These are phyloP conservation scores for Pangasianodon hypophthalmus DNA, from an alignment of 2,113 vertebrate genomes.

Conservation along the genomic window DNA sequence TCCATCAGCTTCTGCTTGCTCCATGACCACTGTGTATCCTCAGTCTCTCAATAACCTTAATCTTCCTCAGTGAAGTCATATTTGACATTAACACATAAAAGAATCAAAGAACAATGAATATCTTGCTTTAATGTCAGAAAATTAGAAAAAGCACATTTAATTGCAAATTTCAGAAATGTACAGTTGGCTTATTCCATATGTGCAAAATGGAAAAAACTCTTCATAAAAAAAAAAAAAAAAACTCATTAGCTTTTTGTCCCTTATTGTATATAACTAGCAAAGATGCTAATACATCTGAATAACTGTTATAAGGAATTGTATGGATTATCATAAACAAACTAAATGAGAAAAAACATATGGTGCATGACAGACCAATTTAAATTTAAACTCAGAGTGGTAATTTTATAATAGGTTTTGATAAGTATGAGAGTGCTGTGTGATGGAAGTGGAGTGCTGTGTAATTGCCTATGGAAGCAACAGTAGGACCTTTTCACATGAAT, in stretches of 20 bases:
- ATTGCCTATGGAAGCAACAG: background rate
- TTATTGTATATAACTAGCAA: no score
- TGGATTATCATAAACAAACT: background rate
- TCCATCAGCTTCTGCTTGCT: background rate
- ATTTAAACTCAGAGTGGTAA: background rate
- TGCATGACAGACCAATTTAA: background rate
- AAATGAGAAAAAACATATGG: background rate
- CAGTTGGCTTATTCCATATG: background rate
- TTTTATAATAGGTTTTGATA: no score
- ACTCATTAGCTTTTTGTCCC: background rate
- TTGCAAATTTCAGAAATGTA: background rate
- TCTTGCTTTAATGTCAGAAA: background rate
- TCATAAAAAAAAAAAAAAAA: background rate
- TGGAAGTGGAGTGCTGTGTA: background rate
- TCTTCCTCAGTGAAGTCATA: background rate
- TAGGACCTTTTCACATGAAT: background rate
- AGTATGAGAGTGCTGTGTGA: background rate
- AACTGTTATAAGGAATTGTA: background rate
- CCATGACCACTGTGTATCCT: background rate
- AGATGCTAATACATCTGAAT: no score
- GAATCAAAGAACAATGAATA: no score
- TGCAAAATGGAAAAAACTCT: background rate
- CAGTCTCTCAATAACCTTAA: background rate
- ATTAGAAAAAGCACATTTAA: background rate
- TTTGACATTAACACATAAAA: background rate